Evolutionary conservation across 2,797 vertebrate species (phyloP), one percentile per base, ranked within the genome.

Genomic region (Anguilla pacifica): DNA sequence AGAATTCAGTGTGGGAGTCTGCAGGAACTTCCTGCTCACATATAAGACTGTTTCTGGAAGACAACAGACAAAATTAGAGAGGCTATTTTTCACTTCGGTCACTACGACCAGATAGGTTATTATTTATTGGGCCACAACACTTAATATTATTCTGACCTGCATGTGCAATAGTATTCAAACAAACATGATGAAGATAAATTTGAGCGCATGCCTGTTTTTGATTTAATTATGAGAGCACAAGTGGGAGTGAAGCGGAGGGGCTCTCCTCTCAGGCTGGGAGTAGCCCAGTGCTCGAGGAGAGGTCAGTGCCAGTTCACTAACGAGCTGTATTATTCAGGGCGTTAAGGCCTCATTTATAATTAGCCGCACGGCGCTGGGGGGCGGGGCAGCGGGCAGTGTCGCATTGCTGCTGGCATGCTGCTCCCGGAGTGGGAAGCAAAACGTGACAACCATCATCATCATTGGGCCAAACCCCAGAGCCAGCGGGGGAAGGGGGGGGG

Each of bases 271-370:
- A 11, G 35, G 72, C 28, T 11, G 28, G 35, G 72, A 74, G 74
- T 79, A 39, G 15, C 74, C 74, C 74, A 39, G 39, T 19, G 79
- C 79, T 82, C 79, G 51, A 7, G 46, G 2, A 82, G 79, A 82
- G 79, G 79, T 51, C 46, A 82, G 79, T 7, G 51, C 79, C 79
- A 51, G 79, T 25, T 82, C 46, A 82, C 19, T 25, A 49, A 82
- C 11, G 19, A 51, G 43, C 46, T n/a, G 79, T 35, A 51, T 51
- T 51, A 82, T n/a, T 82, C 79, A 25, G 39, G 6, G 19, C 46
- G 25, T 49, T 82, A 51, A 82, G 19, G 7, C 22, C 79, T 51
- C 43, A 5, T 82, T 49, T 82, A 82, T 49, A 82, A 82, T 82
- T 82, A 51, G 43, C 79, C 25, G 22, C 46, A 51, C 0, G 79